phyloP scores from a whole-genome alignment of 2,113 vertebrate species.

The Dasyprocta punctata region DNA sequence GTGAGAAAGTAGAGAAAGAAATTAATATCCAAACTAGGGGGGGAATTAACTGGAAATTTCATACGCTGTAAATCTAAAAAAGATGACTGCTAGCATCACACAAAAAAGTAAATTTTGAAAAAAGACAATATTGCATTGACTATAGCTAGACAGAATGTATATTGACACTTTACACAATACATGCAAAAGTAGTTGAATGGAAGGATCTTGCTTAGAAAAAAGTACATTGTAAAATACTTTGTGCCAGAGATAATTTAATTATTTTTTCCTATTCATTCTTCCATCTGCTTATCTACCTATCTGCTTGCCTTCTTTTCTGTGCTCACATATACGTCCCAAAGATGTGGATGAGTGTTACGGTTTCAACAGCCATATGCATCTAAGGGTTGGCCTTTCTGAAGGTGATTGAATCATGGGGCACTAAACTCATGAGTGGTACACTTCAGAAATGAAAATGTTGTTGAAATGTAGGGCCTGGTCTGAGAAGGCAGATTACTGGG shows the following conservation, averaged over 20 bases:
- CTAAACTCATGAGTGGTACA: neutral
- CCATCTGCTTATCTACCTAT: neutral
- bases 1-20: neutral
- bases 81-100: neutral
- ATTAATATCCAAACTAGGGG: neutral
- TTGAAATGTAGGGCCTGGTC: neutral
- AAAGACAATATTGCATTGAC: neutral
- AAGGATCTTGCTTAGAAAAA: neutral
- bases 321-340: neutral
- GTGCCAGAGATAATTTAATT: neutral
- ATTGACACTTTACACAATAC: neutral
- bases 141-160: neutral
- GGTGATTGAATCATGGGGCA: neutral
- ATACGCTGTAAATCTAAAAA: neutral
- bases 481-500: neutral
- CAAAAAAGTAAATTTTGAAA: neutral
- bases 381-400: neutral
- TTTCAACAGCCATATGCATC: neutral
- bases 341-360: neutral
- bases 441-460: neutral
- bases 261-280: neutral
- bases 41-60: neutral
- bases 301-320: neutral
- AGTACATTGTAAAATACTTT: neutral
- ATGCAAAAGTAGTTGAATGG: neutral